Conservation (phyloP, 2,797 vertebrate genomes). For the Acanthurus leucopareius region DNA sequence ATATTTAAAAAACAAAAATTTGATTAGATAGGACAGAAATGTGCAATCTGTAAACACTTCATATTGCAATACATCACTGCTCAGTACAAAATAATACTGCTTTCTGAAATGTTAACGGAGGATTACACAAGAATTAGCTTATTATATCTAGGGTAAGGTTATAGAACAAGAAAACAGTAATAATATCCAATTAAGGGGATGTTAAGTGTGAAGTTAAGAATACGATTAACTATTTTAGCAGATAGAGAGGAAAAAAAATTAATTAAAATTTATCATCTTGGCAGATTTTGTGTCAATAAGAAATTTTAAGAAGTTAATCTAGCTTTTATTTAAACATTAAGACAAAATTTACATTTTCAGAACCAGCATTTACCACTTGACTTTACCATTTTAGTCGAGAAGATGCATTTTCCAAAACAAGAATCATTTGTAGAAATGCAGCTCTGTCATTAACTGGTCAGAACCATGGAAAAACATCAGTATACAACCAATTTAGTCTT, state of each 20-base stretch:
- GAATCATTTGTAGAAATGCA: slow-evolving; percentile 1
- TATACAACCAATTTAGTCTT: background rate
- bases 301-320: background rate
- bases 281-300: background rate
- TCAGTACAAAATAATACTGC: slow-evolving; percentile 76
- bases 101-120: slow-evolving; percentile 55
- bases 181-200: slow-evolving; percentile 4
- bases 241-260: background rate
- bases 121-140: slow-evolving; percentile 21
- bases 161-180: background rate
- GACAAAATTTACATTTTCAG: background rate
- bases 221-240: slow-evolving; percentile 10
- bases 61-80: slow-evolving; percentile 63
- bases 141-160: slow-evolving; percentile 11
- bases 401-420: slow-evolving; percentile 19
- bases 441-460: background rate
- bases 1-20: slow-evolving; percentile 65
- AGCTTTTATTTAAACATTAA: slow-evolving; percentile 3
- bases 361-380: slow-evolving; percentile 10
- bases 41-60: slow-evolving; percentile 65
- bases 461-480: slow-evolving; percentile 1
- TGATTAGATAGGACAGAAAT: slow-evolving; percentile 61
- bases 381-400: background rate
- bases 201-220: slow-evolving; percentile 2
- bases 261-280: background rate